Evolutionary conservation across 2,113 vertebrate genomes (phyloP).

Genomic region (Platycercus adscitus): DNA sequence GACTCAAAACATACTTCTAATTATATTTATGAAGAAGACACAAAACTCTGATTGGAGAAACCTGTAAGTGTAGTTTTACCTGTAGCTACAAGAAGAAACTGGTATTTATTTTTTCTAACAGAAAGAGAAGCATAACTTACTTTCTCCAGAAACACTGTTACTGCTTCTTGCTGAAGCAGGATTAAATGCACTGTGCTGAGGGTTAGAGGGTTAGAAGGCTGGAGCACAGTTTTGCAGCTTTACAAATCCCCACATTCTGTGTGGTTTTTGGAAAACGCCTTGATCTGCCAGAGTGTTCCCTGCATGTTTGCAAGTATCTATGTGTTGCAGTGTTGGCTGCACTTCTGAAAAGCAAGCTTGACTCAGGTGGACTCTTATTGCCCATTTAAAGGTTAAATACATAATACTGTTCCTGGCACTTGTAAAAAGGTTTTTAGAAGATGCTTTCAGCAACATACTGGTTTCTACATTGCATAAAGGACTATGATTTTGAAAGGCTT

Average conservation of each 20-base stretch:
- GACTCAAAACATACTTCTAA: neutral
- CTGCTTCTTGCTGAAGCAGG: neutral
- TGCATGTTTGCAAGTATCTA: neutral
- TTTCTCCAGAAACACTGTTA: neutral
- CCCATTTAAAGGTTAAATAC: conserved; percentile 36
- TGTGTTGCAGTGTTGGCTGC: neutral
- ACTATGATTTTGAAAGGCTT: neutral
- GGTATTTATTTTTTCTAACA: conserved; percentile 1
- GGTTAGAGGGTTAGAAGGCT: neutral
- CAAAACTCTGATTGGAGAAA: neutral
- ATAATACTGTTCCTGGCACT: conserved; percentile 12
- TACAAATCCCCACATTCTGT: neutral
- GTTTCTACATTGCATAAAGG: neutral
- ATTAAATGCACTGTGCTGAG: neutral
- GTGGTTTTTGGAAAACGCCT: conserved; percentile 18
- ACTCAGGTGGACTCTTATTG: neutral
- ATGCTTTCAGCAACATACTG: neutral
- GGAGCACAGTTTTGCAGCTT: neutral
- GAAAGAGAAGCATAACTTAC: neutral
- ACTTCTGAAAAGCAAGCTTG: conserved; percentile 20
- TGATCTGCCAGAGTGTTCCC: conserved; percentile 22
- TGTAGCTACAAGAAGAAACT: neutral
- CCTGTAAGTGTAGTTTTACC: neutral
- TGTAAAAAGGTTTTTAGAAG: conserved; percentile 4
- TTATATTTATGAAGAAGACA: neutral